A percentile compares a stretch with the other conserved stretches of the same genome.
These are phyloP conservation scores for Sceliomorpha sp. DNA, from an alignment of 2,888 invertebrate genomes.

Conservation along the genomic window DNA sequence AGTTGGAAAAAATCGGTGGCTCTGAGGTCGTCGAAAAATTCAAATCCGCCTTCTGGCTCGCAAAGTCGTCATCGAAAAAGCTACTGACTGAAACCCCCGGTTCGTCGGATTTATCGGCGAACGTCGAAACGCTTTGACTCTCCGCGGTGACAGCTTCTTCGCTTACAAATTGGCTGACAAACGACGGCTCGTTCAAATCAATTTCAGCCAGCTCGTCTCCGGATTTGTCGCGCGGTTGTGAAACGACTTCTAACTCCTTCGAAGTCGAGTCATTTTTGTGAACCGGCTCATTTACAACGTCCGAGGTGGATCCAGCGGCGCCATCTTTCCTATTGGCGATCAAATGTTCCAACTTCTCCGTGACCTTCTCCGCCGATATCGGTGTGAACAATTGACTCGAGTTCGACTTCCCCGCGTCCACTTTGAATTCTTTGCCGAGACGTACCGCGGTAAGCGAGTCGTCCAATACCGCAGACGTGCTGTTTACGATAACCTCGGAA, in stretches of 20 bases:
- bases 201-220: conserved; percentile 5
- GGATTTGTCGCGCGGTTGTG: not conserved
- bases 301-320: not conserved
- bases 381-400: conserved; percentile 62
- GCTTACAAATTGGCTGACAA: not conserved
- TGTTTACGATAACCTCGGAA: conserved; percentile 27
- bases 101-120: too few species aligned
- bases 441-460: not conserved
- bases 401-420: conserved; percentile 5
- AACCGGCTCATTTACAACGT: not conserved
- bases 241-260: conserved; percentile 2
- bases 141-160: too few species aligned
- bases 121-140: too few species aligned
- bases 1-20: conserved; percentile 10
- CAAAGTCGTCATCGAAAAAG: conserved; percentile 43
- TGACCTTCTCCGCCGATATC: conserved; percentile 70
- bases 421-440: not conserved
- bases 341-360: conserved; percentile 73
- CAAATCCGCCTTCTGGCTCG: conserved; percentile 33
- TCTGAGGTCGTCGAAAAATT: conserved; percentile 16
- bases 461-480: conserved; percentile 23
- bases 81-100: conserved; percentile 29
- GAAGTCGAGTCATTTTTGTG: conserved; percentile 1
- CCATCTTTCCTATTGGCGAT: conserved; percentile 68
- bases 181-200: conserved; percentile 22